Conservation (phyloP, 2,113 vertebrate genomes). For the Geococcyx californianus region DNA sequence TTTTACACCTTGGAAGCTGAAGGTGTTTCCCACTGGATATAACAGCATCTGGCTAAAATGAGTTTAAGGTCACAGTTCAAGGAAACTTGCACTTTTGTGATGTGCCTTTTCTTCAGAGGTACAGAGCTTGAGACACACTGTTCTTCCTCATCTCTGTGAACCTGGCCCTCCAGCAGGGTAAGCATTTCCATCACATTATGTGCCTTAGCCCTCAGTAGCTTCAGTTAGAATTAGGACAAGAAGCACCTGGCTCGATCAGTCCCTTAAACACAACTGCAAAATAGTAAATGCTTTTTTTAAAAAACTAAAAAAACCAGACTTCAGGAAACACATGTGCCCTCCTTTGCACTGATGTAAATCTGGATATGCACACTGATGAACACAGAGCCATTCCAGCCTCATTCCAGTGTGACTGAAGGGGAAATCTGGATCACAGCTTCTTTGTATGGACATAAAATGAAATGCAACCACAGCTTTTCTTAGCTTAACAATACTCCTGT, state of each 20-base stretch:
- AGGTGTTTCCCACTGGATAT: neutral
- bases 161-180: neutral
- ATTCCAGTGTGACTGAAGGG: neutral
- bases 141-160: neutral
- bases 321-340: neutral
- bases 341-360: neutral
- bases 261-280: neutral
- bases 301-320: neutral
- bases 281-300: neutral
- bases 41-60: neutral
- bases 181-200: neutral
- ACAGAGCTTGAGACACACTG: neutral
- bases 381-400: neutral
- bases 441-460: neutral
- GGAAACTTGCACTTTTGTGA: neutral
- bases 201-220: neutral
- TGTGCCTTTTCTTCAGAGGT: neutral
- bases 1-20: neutral
- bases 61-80: neutral
- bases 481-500: neutral
- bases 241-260: neutral
- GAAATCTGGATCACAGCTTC: neutral
- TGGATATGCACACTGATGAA: neutral
- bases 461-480: neutral
- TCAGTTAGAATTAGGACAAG: neutral